These are phyloP conservation scores for Nomada flava DNA, from an alignment of 2,888 invertebrate genomes.

Conservation along the genomic window DNA sequence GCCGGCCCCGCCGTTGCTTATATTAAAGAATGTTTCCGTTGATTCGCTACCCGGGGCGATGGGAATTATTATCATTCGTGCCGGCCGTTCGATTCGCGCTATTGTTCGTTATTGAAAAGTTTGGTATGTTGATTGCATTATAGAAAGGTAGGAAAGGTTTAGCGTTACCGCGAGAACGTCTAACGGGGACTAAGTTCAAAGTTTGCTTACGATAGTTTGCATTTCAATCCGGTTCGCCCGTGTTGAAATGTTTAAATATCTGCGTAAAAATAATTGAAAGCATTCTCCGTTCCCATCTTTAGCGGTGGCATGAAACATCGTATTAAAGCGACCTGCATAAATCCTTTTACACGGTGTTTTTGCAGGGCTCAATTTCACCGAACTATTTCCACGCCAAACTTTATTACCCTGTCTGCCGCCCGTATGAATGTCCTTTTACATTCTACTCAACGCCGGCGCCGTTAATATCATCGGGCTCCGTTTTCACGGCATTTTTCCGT, in stretches of 20 bases:
- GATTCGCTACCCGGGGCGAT: not conserved
- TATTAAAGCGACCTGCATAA: constrained; percentile 22
- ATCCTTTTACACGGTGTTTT: constrained; percentile 59
- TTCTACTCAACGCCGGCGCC: constrained; percentile 54
- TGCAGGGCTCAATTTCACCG: constrained; percentile 57
- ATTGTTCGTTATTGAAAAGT: not conserved
- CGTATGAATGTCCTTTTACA: constrained; percentile 63
- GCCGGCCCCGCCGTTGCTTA: not conserved
- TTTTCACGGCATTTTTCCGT: constrained; percentile 52
- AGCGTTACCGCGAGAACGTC: not conserved
- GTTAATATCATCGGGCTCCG: constrained; percentile 64
- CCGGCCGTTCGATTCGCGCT: constrained; percentile 4
- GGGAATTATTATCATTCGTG: constrained; percentile 18
- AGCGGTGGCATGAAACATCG: not conserved
- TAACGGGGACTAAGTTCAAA: not conserved
- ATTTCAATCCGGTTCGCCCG: too few relatives aligned
- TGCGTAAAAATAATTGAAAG: not conserved
- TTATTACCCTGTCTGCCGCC: constrained; percentile 62
- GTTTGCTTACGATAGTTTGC: not conserved
- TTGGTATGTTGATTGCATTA: not conserved
- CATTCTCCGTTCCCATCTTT: not conserved
- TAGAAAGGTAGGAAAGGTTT: not conserved
- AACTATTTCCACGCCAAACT: constrained; percentile 53
- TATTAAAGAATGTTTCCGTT: constrained; percentile 26
- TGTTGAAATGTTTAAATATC: not conserved